These are phyloP conservation scores for Rhadina sibilatrix DNA, from an alignment of 2,113 vertebrate species.

Conservation along the genomic window DNA sequence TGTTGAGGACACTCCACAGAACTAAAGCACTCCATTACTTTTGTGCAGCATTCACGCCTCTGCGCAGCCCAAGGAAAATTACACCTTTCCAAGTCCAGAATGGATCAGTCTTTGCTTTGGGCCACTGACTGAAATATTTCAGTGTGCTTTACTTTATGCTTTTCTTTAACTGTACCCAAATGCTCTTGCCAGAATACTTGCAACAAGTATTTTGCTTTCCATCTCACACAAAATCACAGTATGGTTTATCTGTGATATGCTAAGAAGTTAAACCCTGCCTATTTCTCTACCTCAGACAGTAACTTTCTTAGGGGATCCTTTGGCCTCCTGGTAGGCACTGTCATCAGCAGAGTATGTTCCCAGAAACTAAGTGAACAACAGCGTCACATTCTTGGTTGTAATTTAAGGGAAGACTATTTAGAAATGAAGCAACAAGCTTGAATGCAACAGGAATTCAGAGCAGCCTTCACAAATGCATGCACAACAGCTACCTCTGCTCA, in stretches of 20 bases:
- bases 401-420: background rate
- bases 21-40: background rate
- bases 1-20: background rate
- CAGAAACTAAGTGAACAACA: background rate
- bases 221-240: background rate
- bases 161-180: background rate
- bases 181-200: background rate
- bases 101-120: background rate
- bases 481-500: background rate
- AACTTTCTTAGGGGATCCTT: background rate
- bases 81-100: background rate
- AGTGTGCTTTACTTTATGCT: background rate
- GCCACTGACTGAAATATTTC: background rate
- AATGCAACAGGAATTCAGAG: background rate
- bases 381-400: background rate
- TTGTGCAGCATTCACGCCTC: background rate
- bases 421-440: background rate
- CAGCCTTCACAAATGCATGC: background rate
- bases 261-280: background rate
- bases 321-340: background rate
- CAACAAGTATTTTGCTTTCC: background rate
- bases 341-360: background rate
- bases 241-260: background rate
- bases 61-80: background rate
- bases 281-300: background rate